Conservation (phyloP, 1,140 invertebrate genomes). For the Atopsyche davidsoni region DNA sequence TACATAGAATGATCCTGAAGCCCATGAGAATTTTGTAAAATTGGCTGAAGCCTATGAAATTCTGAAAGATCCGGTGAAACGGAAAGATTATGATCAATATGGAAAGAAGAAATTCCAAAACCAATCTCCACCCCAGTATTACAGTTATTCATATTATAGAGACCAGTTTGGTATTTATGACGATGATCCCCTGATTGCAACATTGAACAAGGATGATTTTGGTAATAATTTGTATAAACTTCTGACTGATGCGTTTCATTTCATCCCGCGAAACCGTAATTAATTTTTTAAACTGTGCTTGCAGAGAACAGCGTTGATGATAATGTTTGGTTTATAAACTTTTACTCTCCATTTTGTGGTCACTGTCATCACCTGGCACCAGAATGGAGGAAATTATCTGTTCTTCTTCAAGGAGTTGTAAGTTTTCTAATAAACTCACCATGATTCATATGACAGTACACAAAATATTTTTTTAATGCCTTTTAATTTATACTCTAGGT, state of each 20-base stretch:
- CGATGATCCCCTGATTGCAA: slow-evolving; percentile 72
- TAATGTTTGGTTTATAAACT: slow-evolving; percentile 74
- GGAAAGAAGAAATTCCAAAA: slow-evolving; percentile 63
- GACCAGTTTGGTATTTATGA: slow-evolving; percentile 82
- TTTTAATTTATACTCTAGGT: slow-evolving; percentile 13
- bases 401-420: slow-evolving; percentile 62
- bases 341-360: slow-evolving; percentile 70
- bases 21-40: slow-evolving; percentile 65
- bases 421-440: slow-evolving; percentile 35
- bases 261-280: slow-evolving; percentile 39
- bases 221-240: slow-evolving; percentile 47
- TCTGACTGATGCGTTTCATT: background rate
- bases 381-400: slow-evolving; percentile 66
- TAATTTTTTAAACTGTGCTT: slow-evolving; percentile 37
- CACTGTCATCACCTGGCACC: slow-evolving; percentile 69
- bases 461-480: no score
- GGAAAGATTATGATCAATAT: slow-evolving; percentile 70
- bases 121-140: slow-evolving; percentile 49
- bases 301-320: slow-evolving; percentile 48
- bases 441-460: background rate
- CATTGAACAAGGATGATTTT: slow-evolving; percentile 66
- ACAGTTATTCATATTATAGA: slow-evolving; percentile 73
- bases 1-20: slow-evolving; percentile 60
- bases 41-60: slow-evolving; percentile 73
- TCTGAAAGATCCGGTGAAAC: slow-evolving; percentile 66